Percentiles rank a stretch among this genome's conserved stretches.
Conservation (phyloP, 2,888 invertebrate genomes). For the Lacanobia oleracea region DNA sequence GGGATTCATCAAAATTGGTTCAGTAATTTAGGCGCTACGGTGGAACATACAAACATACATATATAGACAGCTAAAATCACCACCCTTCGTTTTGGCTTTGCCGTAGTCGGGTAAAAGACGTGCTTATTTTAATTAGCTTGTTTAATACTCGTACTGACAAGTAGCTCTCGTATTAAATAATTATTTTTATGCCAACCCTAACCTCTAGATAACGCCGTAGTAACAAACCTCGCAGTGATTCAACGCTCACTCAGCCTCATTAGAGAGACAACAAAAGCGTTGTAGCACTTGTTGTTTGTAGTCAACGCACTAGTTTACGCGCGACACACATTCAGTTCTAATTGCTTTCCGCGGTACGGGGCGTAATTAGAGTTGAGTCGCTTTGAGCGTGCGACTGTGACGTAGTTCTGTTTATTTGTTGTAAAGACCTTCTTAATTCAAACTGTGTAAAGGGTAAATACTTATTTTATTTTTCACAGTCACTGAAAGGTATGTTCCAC, state of each 20-base stretch:
- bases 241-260: slow-evolving; percentile 51
- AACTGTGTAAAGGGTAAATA: too few relatives aligned
- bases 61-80: too few relatives aligned
- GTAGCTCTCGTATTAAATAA: too few relatives aligned
- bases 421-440: neutral
- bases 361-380: slow-evolving; percentile 45
- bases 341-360: slow-evolving; percentile 55
- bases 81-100: too few relatives aligned
- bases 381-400: slow-evolving; percentile 47
- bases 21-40: too few relatives aligned
- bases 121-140: too few relatives aligned
- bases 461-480: too few relatives aligned
- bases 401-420: neutral
- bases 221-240: slow-evolving; percentile 43
- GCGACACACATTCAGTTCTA: slow-evolving; percentile 59
- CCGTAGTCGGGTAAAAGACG: too few relatives aligned
- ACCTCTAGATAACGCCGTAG: slow-evolving; percentile 28
- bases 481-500: neutral
- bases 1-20: too few relatives aligned
- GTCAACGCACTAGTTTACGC: slow-evolving; percentile 58
- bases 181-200: slow-evolving; percentile 27
- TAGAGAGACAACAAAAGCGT: slow-evolving; percentile 58
- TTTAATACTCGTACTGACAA: too few relatives aligned
- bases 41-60: too few relatives aligned
- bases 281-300: slow-evolving; percentile 20